Base-by-base conservation (phyloP, 2,888 invertebrate species). In the Aphidius colemani region DNA sequence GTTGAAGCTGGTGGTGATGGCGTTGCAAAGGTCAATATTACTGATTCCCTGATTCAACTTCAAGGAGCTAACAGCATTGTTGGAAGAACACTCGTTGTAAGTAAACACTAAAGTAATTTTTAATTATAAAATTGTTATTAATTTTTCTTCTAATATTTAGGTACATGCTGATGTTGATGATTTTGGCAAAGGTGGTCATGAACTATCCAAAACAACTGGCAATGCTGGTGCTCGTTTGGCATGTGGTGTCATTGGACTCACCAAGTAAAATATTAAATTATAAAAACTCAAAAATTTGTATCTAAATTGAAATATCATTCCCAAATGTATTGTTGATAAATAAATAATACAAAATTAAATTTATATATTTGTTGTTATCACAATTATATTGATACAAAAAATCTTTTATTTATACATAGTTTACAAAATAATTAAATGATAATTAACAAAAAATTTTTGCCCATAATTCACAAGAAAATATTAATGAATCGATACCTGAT, bases 161-260 rank as follows among this genome's bases (percentile, higher is more conserved):
- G 85, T 97, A 7, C 97, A 98, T 82, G 96, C 93, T 50, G 96
- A 96, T 84, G 88, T 89, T 0, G 98, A 98, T 84, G 98, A 98
- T 83, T 85, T 97, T 66, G 97, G 97, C n/a, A 83, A 89, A 68
- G 96, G 96, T 43, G 96, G 95, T 0, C 93, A 95, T 77, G 95
- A 96, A 78, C 85, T 95, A 70, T 96, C 96, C 85, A 92, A 92
- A 84, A 90, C 92, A 6, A 98, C 97, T 10, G 98, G 98, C 63
- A 96, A 98, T 83, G 96, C 98, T 60, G 98, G 98, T 3, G 93
- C 89, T 13, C 90, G 97, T 71, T 85, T 93, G 69, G 94, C 94
- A 49, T 95, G 95, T 78, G 95, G 95, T 8, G 93, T 96, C 66
- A 93, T 95, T 80, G 95, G 95, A 50, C 84, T 94, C 65, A 83